Evolutionary conservation across 2,888 invertebrate species (phyloP), one percentile per base, ranked within the genome.

Genomic region (Melanargia galathea): DNA sequence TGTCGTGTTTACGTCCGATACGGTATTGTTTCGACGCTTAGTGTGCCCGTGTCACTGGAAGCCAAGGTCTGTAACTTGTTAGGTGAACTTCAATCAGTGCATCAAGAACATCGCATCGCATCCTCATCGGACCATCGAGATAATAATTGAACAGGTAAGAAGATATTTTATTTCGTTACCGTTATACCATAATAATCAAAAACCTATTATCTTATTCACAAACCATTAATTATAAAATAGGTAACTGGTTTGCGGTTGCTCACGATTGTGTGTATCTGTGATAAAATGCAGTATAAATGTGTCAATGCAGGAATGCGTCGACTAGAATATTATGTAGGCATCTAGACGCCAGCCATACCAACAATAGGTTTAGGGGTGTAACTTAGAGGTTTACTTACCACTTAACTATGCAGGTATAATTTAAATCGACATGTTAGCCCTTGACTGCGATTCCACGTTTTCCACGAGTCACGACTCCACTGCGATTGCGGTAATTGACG

Each of bases 1-100:
- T 55, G 54, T 38, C 51, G 65, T 43, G 30, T 66, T 48, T 33
- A 4, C 46, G 46, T 57, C 45, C 58, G 22, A 22, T 58, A 58
- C 58, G 22, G 35, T 48, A 48, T 58, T 58, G 58, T 58, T 57
- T 43, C 46, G 46, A 22, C 54, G 38, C 22, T 20, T 18, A 26
- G 45, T 46, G 45, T n/a, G 33, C 35, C 22, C 13, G 46, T 33
- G 35, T 10, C 11, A 45, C 33, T 20, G 20, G 7, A 11, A 20
- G 20, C 46, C 11, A 35, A 33, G 20, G 30, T 33, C 22, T 58
- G 58, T 5, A 7, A 49, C 35, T n/a, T 20, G 52, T 52, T 10
- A n/a, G 16, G 11, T 43, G 55, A 43, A 58, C 46, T 58, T 58
- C 16, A 18, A 20, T 43, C 46, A 11, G 30, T 57, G n/a, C n/a